Percentiles rank a stretch among this genome's conserved stretches.
Evolutionary conservation across 2,113 vertebrate species (phyloP).

Genomic region (Trogon surrucura): DNA sequence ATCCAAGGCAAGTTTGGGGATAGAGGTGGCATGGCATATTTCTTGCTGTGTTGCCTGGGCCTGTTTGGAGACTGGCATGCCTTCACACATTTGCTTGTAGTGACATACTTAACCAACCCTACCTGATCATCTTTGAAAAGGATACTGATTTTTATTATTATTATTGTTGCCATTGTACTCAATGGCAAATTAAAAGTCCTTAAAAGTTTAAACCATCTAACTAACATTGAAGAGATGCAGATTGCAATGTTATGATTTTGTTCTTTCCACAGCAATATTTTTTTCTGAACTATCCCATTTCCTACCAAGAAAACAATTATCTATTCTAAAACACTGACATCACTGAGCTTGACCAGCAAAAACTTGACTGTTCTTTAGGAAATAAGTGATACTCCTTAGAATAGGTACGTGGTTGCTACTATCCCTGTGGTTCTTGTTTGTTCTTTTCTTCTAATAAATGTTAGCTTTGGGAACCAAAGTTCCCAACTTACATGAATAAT

Average conservation of each 20-base stretch:
- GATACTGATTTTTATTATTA: background rate
- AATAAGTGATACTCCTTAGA: background rate
- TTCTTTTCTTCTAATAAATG: background rate
- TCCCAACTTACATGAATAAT: background rate
- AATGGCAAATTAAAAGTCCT: background rate
- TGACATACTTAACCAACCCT: background rate
- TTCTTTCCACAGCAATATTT: background rate
- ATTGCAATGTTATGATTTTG: background rate
- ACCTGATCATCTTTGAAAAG: background rate
- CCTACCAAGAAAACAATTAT: background rate
- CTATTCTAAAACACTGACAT: background rate
- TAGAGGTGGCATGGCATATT: background rate
- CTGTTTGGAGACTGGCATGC: background rate
- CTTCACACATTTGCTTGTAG: background rate
- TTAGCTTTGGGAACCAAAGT: background rate
- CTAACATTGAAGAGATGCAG: background rate
- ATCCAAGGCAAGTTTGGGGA: background rate
- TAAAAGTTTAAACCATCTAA: background rate
- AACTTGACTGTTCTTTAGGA: background rate
- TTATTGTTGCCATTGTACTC: background rate
- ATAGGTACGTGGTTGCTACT: background rate
- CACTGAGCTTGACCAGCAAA: background rate
- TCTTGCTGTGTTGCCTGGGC: background rate
- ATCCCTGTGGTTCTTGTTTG: background rate
- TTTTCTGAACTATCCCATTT: background rate